Base-by-base conservation (phyloP, 1,140 invertebrate genomes). In the Bombus ignitus region DNA sequence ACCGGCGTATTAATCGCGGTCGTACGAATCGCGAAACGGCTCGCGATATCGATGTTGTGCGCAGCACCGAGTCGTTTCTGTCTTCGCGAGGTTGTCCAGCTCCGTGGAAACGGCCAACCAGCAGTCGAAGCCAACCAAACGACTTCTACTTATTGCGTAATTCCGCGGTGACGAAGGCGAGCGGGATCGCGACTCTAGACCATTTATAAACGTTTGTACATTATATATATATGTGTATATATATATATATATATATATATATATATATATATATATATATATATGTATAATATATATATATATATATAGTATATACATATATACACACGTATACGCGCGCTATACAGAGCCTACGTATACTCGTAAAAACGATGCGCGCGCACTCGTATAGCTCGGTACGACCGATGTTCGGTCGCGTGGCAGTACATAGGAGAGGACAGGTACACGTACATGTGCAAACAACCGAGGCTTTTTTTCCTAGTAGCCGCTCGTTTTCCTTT, bases 121-220 rank as follows among this genome's bases (percentile, higher is more conserved):
- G 85, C 88, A 89, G 85, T 78, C 86, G 78, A 80, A 94, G 92
- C 92, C 90, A 89, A 92, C 92, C 92, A 93, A 94, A 94, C 93
- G 91, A 94, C 94, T 94, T 94, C 89, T 92, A 92, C 92, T 93
- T 90, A 94, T 95, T 95, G 93, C 93, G 94, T 93, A 95, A 95
- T 94, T 92, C 89, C 89, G 91, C 89, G 90, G 88, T 91, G 92
- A 94, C 92, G 94, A 95, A 95, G 94, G 94, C 93, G 92, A 95
- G 92, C 94, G 92, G 91, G 94, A 95, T 94, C 92, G 92, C 92
- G 76, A 85, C 93, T 93, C 92, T 91, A 94, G 90, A 93, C 92
- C 91, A 94, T 94, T 94, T 94, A 94, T 90, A 53, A 53, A 22
- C 18, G 47, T 53, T 53, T 47, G 18, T 18, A 53, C 47, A 6